Percentiles rank a stretch among this genome's conserved stretches.
These are phyloP conservation scores for Euphonia xanthogaster DNA, from an alignment of 2,797 vertebrate genomes.

Conservation along the genomic window DNA sequence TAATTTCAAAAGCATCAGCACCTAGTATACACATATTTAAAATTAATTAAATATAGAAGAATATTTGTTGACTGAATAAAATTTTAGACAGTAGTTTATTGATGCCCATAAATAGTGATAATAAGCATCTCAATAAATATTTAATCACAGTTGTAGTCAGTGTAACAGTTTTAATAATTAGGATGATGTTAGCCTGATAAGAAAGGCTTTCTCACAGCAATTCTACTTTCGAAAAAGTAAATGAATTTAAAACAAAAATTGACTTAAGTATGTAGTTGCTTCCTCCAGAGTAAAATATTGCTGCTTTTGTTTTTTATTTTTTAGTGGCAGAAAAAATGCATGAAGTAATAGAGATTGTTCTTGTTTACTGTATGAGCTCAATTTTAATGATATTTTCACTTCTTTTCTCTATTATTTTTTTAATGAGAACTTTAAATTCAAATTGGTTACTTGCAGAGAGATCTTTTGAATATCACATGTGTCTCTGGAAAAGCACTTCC, in stretches of 20 bases:
- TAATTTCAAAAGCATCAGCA: background rate
- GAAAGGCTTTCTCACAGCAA: background rate
- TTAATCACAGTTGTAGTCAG: background rate
- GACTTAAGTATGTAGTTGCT: background rate
- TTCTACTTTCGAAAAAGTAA: background rate
- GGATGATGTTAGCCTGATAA: background rate
- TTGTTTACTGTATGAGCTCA: background rate
- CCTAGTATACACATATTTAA: background rate
- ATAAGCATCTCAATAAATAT: background rate
- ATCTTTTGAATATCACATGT: rapidly evolving
- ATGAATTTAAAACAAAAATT: background rate
- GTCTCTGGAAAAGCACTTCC: background rate
- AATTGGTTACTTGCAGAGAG: background rate
- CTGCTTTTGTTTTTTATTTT: background rate
- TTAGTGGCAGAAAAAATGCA: background rate
- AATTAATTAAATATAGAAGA: background rate
- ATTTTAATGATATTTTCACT: background rate
- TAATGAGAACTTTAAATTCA: background rate
- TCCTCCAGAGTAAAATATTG: background rate
- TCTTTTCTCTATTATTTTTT: background rate
- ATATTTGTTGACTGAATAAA: background rate
- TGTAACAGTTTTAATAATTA: background rate
- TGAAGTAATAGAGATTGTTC: background rate
- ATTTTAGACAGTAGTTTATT: background rate
- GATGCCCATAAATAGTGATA: background rate